These are phyloP conservation scores for Progne subis DNA, from an alignment of 2,113 vertebrate genomes.

Conservation along the genomic window DNA sequence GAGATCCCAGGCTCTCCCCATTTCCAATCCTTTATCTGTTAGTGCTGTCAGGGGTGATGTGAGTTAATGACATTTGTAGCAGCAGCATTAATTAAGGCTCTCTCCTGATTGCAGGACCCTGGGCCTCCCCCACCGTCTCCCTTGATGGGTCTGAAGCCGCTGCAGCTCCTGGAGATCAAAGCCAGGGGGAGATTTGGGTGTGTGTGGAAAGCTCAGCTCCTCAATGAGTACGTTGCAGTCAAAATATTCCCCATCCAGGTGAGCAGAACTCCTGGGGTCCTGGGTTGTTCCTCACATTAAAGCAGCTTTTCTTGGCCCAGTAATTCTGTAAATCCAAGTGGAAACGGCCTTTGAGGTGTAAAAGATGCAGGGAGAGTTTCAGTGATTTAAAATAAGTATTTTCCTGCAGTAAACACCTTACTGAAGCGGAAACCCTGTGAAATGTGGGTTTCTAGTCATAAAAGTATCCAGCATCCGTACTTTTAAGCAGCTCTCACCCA, in stretches of 20 bases:
- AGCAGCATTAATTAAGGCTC: neutral
- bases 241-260: constrained; percentile 99
- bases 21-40: neutral
- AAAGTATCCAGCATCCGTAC: neutral
- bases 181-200: constrained; percentile 96
- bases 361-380: neutral
- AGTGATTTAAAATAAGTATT: neutral
- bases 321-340: neutral
- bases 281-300: neutral
- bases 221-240: constrained; percentile 92
- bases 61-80: rapidly evolving
- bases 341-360: neutral
- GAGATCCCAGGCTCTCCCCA: neutral
- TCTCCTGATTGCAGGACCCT: constrained; percentile 82
- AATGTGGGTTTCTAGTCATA: neutral
- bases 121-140: constrained; percentile 92
- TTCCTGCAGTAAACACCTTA: neutral
- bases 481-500: neutral
- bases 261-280: neutral
- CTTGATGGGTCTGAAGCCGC: constrained; percentile 88
- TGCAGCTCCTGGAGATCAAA: constrained; percentile 95
- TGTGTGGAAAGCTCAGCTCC: constrained; percentile 97
- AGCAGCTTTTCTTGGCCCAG: neutral
- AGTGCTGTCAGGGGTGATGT: neutral
- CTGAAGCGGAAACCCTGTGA: neutral